Evolutionary conservation across 2,113 vertebrate species (phyloP).

Genomic region (Morone saxatilis): DNA sequence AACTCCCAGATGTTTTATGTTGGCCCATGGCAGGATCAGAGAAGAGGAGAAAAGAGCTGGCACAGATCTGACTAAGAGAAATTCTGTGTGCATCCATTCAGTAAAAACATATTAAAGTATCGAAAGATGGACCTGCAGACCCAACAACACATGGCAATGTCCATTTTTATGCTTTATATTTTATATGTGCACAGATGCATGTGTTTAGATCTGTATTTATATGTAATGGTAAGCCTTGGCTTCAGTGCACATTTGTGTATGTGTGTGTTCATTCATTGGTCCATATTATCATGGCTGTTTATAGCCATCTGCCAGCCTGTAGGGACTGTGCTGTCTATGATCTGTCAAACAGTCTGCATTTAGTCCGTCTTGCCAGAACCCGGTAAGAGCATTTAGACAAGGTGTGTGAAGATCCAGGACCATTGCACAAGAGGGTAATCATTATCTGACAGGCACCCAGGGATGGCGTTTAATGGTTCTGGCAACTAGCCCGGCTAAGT

Average conservation of each 20-base stretch:
- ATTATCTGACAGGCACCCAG: slow-evolving; percentile 70
- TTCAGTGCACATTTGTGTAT: slow-evolving; percentile 9
- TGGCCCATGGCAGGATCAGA: slow-evolving; percentile 70
- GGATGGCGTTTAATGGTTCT: slow-evolving; percentile 71
- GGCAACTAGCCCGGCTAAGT: slow-evolving; percentile 64
- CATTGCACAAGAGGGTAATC: slow-evolving; percentile 64
- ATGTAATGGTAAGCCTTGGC: slow-evolving; percentile 2
- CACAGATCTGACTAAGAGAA: slow-evolving; percentile 47
- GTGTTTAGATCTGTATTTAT: not conserved
- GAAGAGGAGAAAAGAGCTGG: slow-evolving; percentile 54
- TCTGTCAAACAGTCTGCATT: slow-evolving; percentile 72
- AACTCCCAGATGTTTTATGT: slow-evolving; percentile 80
- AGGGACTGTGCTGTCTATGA: slow-evolving; percentile 61
- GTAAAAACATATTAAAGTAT: slow-evolving; percentile 5
- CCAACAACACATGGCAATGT: not conserved
- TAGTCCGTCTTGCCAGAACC: slow-evolving; percentile 56
- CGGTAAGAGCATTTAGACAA: slow-evolving; percentile 71
- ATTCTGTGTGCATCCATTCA: slow-evolving; percentile 28
- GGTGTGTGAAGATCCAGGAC: slow-evolving; percentile 71
- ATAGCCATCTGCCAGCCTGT: slow-evolving; percentile 68
- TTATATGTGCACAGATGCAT: not conserved
- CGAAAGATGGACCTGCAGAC: slow-evolving; percentile 15
- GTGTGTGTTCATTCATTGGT: slow-evolving; percentile 13
- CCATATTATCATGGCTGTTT: slow-evolving; percentile 49
- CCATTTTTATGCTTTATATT: not conserved